These are phyloP conservation scores for Pseudochirops corinnae DNA, from an alignment of 2,797 vertebrate genomes.

Conservation along the genomic window DNA sequence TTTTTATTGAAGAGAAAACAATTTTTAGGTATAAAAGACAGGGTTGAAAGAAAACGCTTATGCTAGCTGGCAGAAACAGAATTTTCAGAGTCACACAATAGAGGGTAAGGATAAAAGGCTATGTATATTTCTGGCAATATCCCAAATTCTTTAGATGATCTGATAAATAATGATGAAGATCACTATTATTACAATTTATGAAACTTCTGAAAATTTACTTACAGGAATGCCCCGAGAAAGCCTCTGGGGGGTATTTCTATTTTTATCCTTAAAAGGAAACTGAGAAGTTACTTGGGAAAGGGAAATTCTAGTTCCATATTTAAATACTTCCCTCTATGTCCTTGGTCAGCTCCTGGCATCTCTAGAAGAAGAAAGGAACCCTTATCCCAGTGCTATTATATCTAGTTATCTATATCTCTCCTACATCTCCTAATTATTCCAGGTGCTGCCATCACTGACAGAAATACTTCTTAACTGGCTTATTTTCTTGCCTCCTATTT, in stretches of 20 bases:
- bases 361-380: neutral
- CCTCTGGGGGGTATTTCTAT: slow-evolving; percentile 16
- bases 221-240: slow-evolving; percentile 37
- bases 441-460: neutral
- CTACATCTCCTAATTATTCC: slow-evolving; percentile 1
- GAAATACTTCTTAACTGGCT: neutral
- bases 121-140: slow-evolving; percentile 23
- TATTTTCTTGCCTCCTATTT: slow-evolving; percentile 18
- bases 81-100: slow-evolving; percentile 26
- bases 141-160: slow-evolving; percentile 31
- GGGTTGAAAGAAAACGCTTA: slow-evolving; percentile 12
- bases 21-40: slow-evolving; percentile 33
- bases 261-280: slow-evolving; percentile 43
- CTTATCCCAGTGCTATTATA: neutral
- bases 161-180: slow-evolving; percentile 36
- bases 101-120: slow-evolving; percentile 33
- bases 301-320: neutral
- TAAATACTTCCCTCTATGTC: neutral
- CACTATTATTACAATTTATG: slow-evolving; percentile 40
- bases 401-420: neutral
- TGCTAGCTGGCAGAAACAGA: neutral
- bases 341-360: neutral
- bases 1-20: slow-evolving; percentile 43
- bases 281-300: slow-evolving; percentile 26
- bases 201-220: neutral